phyloP scores from a whole-genome alignment of 2,888 invertebrate species.

The Caenorhabditis zanzibari region DNA sequence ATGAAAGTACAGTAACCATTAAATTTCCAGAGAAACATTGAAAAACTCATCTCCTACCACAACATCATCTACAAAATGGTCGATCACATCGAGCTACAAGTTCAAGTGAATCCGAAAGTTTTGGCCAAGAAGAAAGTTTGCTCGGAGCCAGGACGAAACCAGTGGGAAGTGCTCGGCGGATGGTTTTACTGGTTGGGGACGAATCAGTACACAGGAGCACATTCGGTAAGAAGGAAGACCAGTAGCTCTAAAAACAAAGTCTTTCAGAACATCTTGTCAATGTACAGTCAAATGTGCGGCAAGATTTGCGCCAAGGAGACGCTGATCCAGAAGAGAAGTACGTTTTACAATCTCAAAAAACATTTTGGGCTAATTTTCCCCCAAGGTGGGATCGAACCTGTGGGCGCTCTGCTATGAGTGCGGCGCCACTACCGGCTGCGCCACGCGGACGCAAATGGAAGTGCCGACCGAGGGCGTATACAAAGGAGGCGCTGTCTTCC shows the following conservation, averaged over 20 bases:
- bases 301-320: constrained; percentile 46
- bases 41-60: constrained; percentile 58
- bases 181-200: constrained; percentile 48
- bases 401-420: too few relatives aligned
- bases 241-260: too few relatives aligned
- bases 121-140: constrained; percentile 21
- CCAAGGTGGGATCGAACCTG: too few relatives aligned
- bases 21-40: constrained; percentile 54
- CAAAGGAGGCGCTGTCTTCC: too few relatives aligned
- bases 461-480: too few relatives aligned
- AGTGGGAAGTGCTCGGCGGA: constrained; percentile 59
- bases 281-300: constrained; percentile 48
- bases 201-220: constrained; percentile 35
- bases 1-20: too few relatives aligned
- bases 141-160: constrained; percentile 31
- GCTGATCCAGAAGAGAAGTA: constrained; percentile 50
- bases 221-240: constrained; percentile 6
- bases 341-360: too few relatives aligned
- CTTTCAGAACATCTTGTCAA: constrained; percentile 31
- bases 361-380: too few relatives aligned
- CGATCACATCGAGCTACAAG: constrained; percentile 43
- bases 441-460: too few relatives aligned
- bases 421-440: too few relatives aligned
- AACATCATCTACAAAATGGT: constrained; percentile 52
- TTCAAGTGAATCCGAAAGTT: constrained; percentile 30